These are phyloP conservation scores for Dreissena rostriformis DNA, from an alignment of 1,140 invertebrate genomes.

Conservation along the genomic window DNA sequence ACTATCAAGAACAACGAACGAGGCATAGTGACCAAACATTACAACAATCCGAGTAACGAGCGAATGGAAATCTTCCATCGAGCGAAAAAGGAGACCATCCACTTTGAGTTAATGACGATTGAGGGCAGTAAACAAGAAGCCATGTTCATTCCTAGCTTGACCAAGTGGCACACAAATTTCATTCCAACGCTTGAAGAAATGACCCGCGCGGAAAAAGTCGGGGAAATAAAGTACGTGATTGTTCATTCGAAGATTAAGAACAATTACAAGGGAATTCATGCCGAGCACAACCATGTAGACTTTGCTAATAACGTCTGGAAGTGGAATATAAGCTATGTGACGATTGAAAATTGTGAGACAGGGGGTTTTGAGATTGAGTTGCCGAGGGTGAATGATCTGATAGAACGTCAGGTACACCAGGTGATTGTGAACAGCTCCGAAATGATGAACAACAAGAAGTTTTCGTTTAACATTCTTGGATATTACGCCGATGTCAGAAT, in stretches of 20 bases:
- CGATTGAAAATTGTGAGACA: conserved; percentile 88
- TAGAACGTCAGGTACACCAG: conserved; percentile 71
- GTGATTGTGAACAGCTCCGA: conserved; percentile 71
- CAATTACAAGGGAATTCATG: conserved; percentile 76
- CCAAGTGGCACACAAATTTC: conserved; percentile 78
- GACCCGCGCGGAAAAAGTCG: conserved; percentile 79
- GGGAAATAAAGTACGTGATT: conserved; percentile 77
- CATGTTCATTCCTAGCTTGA: conserved; percentile 78
- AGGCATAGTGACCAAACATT: conserved; percentile 93
- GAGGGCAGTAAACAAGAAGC: conserved; percentile 69
- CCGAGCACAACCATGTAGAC: conserved; percentile 80
- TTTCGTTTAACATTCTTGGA: conserved; percentile 85
- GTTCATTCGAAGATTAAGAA: conserved; percentile 67
- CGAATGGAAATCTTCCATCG: conserved; percentile 77
- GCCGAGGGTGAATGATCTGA: conserved; percentile 75
- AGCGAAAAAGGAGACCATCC: conserved; percentile 72
- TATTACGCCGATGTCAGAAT: conserved; percentile 92
- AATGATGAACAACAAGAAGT: conserved; percentile 73
- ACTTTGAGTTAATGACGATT: conserved; percentile 67
- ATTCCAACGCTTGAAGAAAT: conserved; percentile 80
- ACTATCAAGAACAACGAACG: conserved; percentile 89
- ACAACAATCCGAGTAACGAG: conserved; percentile 86
- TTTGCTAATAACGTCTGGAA: conserved; percentile 81
- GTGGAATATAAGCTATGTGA: conserved; percentile 85
- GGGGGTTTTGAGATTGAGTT: conserved; percentile 88